A percentile compares a stretch with the other conserved stretches of the same genome.
Evolutionary conservation across 2,888 invertebrate genomes (phyloP).

Genomic region (Ecdyonurus torrentis): DNA sequence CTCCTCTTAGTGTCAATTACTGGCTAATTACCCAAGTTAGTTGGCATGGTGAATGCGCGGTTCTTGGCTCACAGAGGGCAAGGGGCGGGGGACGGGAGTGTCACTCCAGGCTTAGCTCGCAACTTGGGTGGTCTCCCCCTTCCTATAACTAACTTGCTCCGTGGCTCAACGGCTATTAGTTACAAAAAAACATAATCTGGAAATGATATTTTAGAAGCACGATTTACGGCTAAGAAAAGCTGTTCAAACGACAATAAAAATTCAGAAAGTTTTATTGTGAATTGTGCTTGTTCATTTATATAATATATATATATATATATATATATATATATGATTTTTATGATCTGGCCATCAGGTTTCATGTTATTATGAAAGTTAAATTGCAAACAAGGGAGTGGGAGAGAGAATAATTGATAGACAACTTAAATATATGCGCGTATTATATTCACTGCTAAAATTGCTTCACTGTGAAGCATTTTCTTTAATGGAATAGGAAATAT

Average conservation of each 20-base stretch:
- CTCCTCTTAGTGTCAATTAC: neutral
- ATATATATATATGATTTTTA: slow-evolving; percentile 6
- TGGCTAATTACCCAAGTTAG: neutral
- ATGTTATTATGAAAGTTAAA: too few species aligned
- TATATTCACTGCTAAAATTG: too few species aligned
- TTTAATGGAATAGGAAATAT: too few species aligned
- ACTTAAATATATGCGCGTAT: too few species aligned
- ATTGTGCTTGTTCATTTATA: neutral
- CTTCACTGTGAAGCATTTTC: too few species aligned
- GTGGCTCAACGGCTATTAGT: slow-evolving; percentile 1
- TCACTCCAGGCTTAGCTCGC: neutral
- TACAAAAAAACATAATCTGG: slow-evolving; percentile 1
- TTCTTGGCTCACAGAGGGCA: neutral
- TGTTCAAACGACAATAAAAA: neutral
- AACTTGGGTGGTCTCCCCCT: slow-evolving; percentile 1
- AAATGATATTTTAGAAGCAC: slow-evolving; percentile 3
- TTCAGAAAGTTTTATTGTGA: neutral
- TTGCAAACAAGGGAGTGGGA: too few species aligned
- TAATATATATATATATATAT: slow-evolving; percentile 9
- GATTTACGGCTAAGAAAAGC: neutral
- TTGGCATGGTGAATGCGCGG: neutral
- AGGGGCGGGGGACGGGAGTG: neutral
- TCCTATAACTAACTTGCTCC: neutral
- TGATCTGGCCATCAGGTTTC: neutral
- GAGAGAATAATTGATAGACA: too few species aligned